A percentile compares a stretch with the other conserved stretches of the same genome.
These are phyloP conservation scores for Xerus rutilus DNA, from an alignment of 2,797 vertebrate genomes.

Conservation along the genomic window DNA sequence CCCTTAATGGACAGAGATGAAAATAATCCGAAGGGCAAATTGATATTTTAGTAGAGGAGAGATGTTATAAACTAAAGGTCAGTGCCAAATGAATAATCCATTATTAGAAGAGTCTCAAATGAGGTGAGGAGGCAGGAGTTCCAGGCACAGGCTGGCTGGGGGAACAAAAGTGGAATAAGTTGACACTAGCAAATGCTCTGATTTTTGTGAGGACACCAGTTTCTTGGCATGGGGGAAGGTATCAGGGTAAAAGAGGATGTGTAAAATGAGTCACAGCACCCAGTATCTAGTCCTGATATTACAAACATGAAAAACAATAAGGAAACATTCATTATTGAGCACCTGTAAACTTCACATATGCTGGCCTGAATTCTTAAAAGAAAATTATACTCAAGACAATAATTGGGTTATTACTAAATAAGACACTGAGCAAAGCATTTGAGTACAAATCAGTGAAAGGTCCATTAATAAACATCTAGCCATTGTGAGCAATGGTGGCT, in stretches of 20 bases:
- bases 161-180: not conserved
- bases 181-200: too few relatives aligned
- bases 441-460: not conserved
- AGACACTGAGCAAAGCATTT: not conserved
- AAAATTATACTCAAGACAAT: not conserved
- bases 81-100: not conserved
- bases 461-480: not conserved
- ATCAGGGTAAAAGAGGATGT: not conserved
- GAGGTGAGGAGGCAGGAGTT: not conserved
- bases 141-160: not conserved
- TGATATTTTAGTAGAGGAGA: slow-evolving; percentile 57
- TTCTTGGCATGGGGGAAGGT: not conserved
- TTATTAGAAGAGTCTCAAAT: slow-evolving; percentile 16
- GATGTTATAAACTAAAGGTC: slow-evolving; percentile 14
- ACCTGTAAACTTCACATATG: not conserved
- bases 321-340: not conserved
- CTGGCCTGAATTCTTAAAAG: not conserved
- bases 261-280: not conserved
- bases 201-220: not conserved
- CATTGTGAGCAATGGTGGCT: not conserved
- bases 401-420: not conserved
- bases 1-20: not conserved
- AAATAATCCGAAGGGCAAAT: slow-evolving; percentile 54
- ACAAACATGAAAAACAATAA: not conserved
- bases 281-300: not conserved